phyloP scores from a whole-genome alignment of 2,113 vertebrate genomes.

The Craseonycteris thonglongyai region DNA sequence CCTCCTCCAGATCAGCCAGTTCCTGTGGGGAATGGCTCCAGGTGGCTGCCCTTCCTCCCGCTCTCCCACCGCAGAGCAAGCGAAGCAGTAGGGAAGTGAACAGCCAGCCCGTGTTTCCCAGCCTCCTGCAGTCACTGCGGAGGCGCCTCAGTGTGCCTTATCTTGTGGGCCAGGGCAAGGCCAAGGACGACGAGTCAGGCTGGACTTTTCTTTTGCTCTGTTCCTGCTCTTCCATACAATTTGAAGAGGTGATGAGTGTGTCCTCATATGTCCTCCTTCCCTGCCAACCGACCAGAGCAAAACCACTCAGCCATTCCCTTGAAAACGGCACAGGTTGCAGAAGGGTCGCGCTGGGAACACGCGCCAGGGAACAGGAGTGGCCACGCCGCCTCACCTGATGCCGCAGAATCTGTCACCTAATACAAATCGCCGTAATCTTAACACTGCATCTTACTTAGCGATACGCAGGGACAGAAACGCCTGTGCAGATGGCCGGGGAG shows the following conservation, averaged over 20 bases:
- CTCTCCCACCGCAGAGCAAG: not conserved
- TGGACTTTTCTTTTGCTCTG: not conserved
- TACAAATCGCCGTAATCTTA: slow-evolving; percentile 1
- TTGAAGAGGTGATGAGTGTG: not conserved
- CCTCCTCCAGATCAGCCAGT: not conserved
- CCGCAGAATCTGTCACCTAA: slow-evolving; percentile 11
- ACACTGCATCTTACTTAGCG: not conserved
- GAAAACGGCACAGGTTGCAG: slow-evolving; percentile 14
- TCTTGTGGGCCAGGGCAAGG: fast-evolving
- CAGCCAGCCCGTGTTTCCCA: not conserved
- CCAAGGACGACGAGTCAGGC: not conserved
- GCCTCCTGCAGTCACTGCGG: not conserved
- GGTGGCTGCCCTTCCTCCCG: not conserved
- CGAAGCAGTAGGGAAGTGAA: not conserved
- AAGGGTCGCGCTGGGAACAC: not conserved
- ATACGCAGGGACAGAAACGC: not conserved
- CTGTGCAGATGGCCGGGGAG: not conserved
- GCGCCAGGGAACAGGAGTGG: not conserved
- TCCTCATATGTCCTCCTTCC: not conserved
- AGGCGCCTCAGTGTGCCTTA: not conserved
- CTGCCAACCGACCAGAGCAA: slow-evolving; percentile 12
- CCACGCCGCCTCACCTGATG: not conserved
- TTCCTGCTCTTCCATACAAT: not conserved
- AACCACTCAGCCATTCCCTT: slow-evolving; percentile 43
- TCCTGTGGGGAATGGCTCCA: not conserved